Conservation (phyloP, 2,797 vertebrate species). For the Lacerta bilineata region DNA sequence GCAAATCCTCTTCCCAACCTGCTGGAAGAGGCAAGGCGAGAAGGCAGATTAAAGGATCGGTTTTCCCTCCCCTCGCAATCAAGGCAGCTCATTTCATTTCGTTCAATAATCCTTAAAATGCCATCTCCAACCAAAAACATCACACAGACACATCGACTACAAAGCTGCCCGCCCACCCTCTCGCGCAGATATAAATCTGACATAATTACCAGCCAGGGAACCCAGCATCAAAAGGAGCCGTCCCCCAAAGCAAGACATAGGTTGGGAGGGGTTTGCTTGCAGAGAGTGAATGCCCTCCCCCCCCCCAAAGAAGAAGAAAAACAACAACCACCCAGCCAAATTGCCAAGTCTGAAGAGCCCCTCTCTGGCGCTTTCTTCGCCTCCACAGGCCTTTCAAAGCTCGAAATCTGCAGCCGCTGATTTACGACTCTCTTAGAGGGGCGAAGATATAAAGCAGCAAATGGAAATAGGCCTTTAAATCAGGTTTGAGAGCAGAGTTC, state of each 20-base stretch:
- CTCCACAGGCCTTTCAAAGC: rapidly evolving
- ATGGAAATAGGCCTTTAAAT: not conserved
- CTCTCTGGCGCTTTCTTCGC: not conserved
- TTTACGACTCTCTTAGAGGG: rapidly evolving
- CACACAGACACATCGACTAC: no score
- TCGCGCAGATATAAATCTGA: no score
- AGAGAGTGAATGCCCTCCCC: no score
- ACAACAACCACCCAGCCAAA: not conserved
- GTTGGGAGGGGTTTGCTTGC: not conserved
- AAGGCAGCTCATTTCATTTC: not conserved
- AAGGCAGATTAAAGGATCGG: rapidly evolving
- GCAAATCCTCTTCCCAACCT: not conserved
- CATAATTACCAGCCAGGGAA: rapidly evolving
- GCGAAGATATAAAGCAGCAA: not conserved
- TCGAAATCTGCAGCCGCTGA: not conserved
- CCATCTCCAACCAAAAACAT: not conserved
- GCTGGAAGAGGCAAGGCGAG: not conserved
- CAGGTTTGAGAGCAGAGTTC: rapidly evolving
- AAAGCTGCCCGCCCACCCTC: not conserved
- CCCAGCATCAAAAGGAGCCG: not conserved
- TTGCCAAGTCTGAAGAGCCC: not conserved
- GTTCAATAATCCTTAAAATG: not conserved
- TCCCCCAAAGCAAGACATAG: not conserved
- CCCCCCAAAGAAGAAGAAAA: no score
- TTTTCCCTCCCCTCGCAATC: not conserved